Evolutionary conservation across 2,888 invertebrate genomes (phyloP), one percentile per base, ranked within the genome.

Genomic region (Acanthoscelides obtectus): DNA sequence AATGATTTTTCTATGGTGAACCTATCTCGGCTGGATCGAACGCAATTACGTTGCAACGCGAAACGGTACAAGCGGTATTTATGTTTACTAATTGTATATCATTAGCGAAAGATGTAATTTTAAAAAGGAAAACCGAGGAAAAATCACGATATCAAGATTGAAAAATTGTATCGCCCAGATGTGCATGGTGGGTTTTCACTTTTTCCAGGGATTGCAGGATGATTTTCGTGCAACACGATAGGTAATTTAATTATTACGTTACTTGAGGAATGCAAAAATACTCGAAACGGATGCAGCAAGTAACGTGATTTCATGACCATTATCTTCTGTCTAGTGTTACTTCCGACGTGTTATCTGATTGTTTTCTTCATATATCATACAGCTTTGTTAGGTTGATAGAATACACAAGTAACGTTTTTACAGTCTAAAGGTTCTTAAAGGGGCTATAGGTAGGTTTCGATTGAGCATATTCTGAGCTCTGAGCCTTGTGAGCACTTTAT

Each of bases 31-130:
- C 12, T 6, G 20, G 3, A 66, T 66, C 66, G 66, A 66, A 20
- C 66, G 22, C 22, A 66, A 66, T 66, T 66, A 66, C 22, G 66
- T 66, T 20, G 66, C 66, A 66, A 21, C 20, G 22, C 66, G 20
- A 22, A 22, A 20, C 22, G 66, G 66, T 17, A 66, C 22, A 66
- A 20, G 22, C 20, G 20, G 66, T 66, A 66, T 66, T 66, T 66
- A 66, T 66, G 66, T 22, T 66, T 66, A 22, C 66, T 66, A 66
- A 66, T 66, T 66, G 66, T 66, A 66, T 66, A 66, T 66, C 66
- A 66, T 66, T 66, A 66, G 22, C 66, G 66, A 66, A 66, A 22
- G 22, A 66, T 66, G 22, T 66, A 66, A 66, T 66, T 66, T 66
- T 66, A 66, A 66, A 66, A 66, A 21, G 66, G 22, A 66, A 66